Conservation (phyloP, 2,888 invertebrate species). For the Myopa tessellatipennis region DNA sequence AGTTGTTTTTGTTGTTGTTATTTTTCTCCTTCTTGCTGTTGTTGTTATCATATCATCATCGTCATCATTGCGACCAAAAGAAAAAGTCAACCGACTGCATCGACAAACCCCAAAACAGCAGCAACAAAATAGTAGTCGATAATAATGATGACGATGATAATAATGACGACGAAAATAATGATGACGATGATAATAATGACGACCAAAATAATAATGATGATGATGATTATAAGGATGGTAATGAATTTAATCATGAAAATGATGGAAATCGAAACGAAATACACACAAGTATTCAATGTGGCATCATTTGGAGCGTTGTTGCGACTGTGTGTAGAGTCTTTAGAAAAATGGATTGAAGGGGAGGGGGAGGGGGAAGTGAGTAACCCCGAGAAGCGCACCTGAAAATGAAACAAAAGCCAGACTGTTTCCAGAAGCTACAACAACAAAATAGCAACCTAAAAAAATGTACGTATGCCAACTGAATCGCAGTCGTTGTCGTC, state of each 20-base stretch:
- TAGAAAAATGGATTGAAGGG: neutral
- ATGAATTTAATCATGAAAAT: no score
- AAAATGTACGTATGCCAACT: conserved; percentile 33
- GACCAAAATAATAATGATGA: no score
- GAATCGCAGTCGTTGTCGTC: conserved; percentile 5
- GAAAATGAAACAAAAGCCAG: conserved; percentile 50
- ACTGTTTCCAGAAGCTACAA: conserved; percentile 17
- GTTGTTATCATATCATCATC: conserved; percentile 5
- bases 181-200: no score
- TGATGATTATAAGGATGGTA: no score
- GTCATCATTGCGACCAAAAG: neutral
- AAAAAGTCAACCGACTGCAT: conserved; percentile 18
- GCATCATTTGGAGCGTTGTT: neutral
- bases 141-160: neutral
- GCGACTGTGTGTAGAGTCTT: neutral
- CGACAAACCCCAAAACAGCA: neutral
- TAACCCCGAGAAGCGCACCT: conserved; percentile 40
- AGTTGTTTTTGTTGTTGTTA: neutral
- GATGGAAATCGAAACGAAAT: conserved; percentile 2
- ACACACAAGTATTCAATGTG: neutral
- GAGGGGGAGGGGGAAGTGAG: neutral
- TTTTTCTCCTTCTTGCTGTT: conserved; percentile 15
- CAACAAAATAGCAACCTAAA: conserved; percentile 15
- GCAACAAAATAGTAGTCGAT: conserved; percentile 22
- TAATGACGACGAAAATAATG: neutral